phyloP scores from a whole-genome alignment of 2,797 vertebrate species.

The Alosa sapidissima region DNA sequence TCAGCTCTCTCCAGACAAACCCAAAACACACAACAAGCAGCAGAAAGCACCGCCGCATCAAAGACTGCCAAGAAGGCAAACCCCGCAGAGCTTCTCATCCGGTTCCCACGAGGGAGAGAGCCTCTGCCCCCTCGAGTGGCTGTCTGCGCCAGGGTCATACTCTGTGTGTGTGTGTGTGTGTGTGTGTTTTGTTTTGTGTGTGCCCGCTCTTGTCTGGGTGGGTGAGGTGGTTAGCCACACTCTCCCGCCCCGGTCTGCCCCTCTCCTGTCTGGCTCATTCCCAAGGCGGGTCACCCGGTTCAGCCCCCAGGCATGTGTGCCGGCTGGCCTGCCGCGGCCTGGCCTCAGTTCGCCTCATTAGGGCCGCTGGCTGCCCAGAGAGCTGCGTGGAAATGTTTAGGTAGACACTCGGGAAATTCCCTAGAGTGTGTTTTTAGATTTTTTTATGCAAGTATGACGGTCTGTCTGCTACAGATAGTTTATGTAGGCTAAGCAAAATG shows the following conservation, averaged over 20 bases:
- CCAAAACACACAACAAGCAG: not conserved
- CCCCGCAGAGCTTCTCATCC: not conserved
- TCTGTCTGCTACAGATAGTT: slow-evolving; percentile 48
- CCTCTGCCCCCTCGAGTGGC: slow-evolving; percentile 33
- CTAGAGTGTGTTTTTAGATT: slow-evolving; percentile 49
- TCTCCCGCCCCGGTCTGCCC: slow-evolving; percentile 10
- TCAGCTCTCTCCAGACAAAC: not conserved
- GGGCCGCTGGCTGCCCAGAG: not conserved
- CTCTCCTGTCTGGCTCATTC: not conserved
- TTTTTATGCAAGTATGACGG: slow-evolving; percentile 49
- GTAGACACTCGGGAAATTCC: slow-evolving; percentile 72
- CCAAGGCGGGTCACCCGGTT: slow-evolving; percentile 8
- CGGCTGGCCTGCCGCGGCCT: not conserved
- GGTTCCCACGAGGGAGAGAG: not conserved
- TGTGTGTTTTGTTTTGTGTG: not conserved
- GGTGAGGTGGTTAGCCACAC: not conserved
- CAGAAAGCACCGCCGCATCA: not conserved
- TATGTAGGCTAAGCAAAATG: slow-evolving; percentile 43
- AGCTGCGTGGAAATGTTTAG: slow-evolving; percentile 66
- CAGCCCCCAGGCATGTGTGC: not conserved
- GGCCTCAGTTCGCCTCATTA: not conserved
- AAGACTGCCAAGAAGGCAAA: not conserved
- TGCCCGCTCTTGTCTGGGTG: not conserved
- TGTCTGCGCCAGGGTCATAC: slow-evolving; percentile 44
- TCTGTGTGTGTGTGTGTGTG: not conserved